phyloP scores from a whole-genome alignment of 30 jellyfish, hydroid and myxozoan genomes.

The Turritopsis dohrnii region DNA sequence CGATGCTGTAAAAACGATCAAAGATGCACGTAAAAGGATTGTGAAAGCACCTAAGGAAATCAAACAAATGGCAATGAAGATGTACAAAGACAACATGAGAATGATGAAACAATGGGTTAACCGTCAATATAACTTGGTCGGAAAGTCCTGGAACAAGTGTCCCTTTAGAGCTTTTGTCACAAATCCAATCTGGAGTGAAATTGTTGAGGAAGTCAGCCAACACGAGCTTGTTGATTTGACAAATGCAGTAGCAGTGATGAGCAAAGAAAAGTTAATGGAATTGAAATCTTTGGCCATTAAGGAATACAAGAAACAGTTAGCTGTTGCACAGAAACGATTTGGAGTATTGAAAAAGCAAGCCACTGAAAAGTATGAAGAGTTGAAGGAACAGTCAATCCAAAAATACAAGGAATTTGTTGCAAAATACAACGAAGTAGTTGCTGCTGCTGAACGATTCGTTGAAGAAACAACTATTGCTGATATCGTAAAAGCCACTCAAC shows the following conservation, averaged over 20 bases:
- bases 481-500: conserved; percentile 36
- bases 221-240: conserved; percentile 71
- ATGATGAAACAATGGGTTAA: conserved; percentile 7
- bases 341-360: conserved; percentile 15
- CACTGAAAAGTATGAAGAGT: conserved; percentile 14
- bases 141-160: conserved; percentile 41
- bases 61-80: not conserved
- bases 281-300: conserved; percentile 18
- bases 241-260: conserved; percentile 8
- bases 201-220: conserved; percentile 56
- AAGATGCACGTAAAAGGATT: not conserved
- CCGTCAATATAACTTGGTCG: not conserved
- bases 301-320: not conserved
- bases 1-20: conserved; percentile 10
- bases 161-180: conserved; percentile 55
- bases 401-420: not conserved
- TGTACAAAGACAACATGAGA: not conserved
- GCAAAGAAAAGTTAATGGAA: conserved; percentile 9
- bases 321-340: not conserved
- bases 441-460: conserved; percentile 33
- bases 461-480: conserved; percentile 80
- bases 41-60: not conserved
- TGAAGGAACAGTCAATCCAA: conserved; percentile 8
- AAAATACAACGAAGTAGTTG: conserved; percentile 25
- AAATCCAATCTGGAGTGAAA: conserved; percentile 74